Evolutionary conservation across 23 tunicate genomes (phyloP).

Genomic region (Styela clava): DNA sequence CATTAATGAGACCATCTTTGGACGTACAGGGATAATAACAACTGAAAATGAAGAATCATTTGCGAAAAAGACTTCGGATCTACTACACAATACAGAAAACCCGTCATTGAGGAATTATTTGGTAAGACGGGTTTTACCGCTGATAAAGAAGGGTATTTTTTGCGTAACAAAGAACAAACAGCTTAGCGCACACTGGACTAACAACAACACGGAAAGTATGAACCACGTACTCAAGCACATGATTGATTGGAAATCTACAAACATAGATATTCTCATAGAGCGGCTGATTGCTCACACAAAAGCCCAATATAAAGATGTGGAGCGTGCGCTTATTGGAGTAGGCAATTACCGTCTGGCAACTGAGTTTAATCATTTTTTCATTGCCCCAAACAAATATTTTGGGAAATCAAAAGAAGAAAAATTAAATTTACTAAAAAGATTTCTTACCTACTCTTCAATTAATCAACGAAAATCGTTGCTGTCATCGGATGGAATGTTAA

Average conservation of each 20-base stretch:
- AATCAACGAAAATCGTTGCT: too few relatives aligned
- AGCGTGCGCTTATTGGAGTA: not conserved
- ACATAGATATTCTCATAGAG: not conserved
- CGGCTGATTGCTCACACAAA: not conserved
- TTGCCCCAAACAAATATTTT: too few relatives aligned
- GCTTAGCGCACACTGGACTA: not conserved
- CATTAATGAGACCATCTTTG: too few relatives aligned
- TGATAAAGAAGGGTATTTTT: not conserved
- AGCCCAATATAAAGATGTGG: not conserved
- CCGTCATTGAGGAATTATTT: too few relatives aligned
- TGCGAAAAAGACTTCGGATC: too few relatives aligned
- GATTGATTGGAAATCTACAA: not conserved
- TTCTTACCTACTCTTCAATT: too few relatives aligned
- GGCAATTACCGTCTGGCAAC: not conserved
- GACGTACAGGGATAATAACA: too few relatives aligned
- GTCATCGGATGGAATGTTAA: too few relatives aligned
- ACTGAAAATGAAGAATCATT: too few relatives aligned
- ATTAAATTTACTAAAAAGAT: too few relatives aligned
- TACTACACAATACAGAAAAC: too few relatives aligned
- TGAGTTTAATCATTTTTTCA: not conserved
- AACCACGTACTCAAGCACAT: not conserved
- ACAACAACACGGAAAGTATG: not conserved
- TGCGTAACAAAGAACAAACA: not conserved
- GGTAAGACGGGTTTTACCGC: not conserved
- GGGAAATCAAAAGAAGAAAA: too few relatives aligned